Conservation (phyloP, 2,888 invertebrate species). For the Nephrotoma flavescens region DNA sequence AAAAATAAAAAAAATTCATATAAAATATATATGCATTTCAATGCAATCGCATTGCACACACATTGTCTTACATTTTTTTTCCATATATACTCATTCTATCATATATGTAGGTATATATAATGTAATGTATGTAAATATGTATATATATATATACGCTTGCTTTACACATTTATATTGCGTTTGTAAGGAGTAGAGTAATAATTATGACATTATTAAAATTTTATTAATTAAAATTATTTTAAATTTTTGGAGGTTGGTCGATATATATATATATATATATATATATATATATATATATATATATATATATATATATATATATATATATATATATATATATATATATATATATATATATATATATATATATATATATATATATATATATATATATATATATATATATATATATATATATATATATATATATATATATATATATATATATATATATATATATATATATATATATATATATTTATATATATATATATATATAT, state of each 20-base stretch:
- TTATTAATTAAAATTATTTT: not conserved
- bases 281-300: too few species aligned
- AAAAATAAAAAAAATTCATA: not conserved
- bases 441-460: not conserved
- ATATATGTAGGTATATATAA: not conserved
- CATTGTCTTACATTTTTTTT: not conserved
- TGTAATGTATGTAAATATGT: not conserved
- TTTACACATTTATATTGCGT: not conserved
- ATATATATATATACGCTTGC: not conserved
- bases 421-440: not conserved
- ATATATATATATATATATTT: not conserved
- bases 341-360: not conserved
- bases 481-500: not conserved
- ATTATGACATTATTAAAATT: not conserved
- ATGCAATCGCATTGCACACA: not conserved
- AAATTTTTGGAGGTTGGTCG: not conserved
- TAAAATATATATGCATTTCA: slow-evolving; percentile 4
- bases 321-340: not conserved
- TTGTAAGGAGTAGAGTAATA: not conserved
- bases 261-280: not conserved
- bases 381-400: not conserved
- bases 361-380: not conserved
- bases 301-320: too few species aligned
- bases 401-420: not conserved
- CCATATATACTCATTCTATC: not conserved